phyloP scores from a whole-genome alignment of 2,797 vertebrate species.

The Melanogrammus aeglefinus region DNA sequence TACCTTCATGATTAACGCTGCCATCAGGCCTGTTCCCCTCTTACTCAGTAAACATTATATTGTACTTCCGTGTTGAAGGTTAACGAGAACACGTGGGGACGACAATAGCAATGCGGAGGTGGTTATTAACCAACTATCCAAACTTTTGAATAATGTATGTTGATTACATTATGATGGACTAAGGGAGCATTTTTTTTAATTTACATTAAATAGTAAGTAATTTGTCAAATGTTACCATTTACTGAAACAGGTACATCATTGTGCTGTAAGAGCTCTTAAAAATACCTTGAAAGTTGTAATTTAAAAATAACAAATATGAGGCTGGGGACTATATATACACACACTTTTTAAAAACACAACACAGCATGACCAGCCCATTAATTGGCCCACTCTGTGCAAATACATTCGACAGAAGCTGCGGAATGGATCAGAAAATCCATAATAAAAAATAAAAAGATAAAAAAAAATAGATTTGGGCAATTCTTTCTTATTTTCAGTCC shows the following conservation, averaged over 20 bases:
- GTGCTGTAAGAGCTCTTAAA: background rate
- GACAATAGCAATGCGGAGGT: too few species aligned
- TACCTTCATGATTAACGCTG: too few species aligned
- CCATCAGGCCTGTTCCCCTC: too few species aligned
- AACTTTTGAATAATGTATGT: background rate
- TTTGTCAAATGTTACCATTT: background rate
- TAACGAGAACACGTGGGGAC: too few species aligned
- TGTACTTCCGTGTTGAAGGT: too few species aligned
- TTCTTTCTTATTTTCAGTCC: background rate
- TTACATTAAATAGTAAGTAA: too few species aligned
- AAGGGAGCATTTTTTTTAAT: too few species aligned
- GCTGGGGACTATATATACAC: background rate
- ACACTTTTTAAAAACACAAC: background rate
- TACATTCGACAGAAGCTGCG: background rate
- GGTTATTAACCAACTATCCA: background rate
- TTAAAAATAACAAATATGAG: background rate
- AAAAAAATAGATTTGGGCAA: background rate
- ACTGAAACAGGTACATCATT: background rate
- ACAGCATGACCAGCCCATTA: background rate
- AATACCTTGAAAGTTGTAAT: background rate
- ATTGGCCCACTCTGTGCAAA: background rate
- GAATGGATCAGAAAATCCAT: background rate
- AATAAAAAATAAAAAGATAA: background rate
- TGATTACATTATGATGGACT: background rate
- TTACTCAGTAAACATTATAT: too few species aligned